Evolutionary conservation across 2,888 invertebrate species (phyloP), one percentile per base, ranked within the genome.

Genomic region (Agrypnus murinus): DNA sequence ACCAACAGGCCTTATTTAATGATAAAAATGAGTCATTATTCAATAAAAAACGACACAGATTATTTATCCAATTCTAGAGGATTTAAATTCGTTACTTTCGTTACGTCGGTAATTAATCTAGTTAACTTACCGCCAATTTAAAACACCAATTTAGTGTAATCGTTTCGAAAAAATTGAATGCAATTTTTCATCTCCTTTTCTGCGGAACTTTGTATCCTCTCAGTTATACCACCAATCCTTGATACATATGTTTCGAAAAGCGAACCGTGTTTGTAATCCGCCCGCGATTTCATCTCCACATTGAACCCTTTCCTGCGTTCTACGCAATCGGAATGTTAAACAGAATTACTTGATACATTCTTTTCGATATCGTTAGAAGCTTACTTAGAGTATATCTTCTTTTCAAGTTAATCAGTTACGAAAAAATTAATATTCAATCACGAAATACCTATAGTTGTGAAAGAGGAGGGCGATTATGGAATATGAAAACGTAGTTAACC

Each of bases 201-300:
- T 38, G 58, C 38, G 36, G 40, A 40, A 40, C 40, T 19, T 15
- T 40, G 19, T 38, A 38, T 6, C 38, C 40, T 38, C 40, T 38
- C 58, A 38, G 58, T 58, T 58, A 40, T 58, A 58, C 40, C 58
- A 40, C 65, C 57, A 55, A 65, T 65, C 65, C 57, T 65, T 32
- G 31, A 55, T 65, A 65, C 65, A 65, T 57, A 65, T 65, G 65
- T 65, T 65, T 65, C 65, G 38, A 57, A 65, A 65, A 14, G 65
- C 65, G 55, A 40, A 65, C 57, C 65, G 50, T 55, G 38, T 32
- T 36, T 43, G 65, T 65, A 65, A 57, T 65, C 65, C 43, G 57
- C 19, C 65, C 45, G 43, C 65, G 25, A 65, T 65, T 55, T 32
- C 55, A 45, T 65, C 25, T 46, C 65, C 45, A 57, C 57, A 65